These are phyloP conservation scores for Metallyticus violacea DNA, from an alignment of 2,888 invertebrate genomes.

Conservation along the genomic window DNA sequence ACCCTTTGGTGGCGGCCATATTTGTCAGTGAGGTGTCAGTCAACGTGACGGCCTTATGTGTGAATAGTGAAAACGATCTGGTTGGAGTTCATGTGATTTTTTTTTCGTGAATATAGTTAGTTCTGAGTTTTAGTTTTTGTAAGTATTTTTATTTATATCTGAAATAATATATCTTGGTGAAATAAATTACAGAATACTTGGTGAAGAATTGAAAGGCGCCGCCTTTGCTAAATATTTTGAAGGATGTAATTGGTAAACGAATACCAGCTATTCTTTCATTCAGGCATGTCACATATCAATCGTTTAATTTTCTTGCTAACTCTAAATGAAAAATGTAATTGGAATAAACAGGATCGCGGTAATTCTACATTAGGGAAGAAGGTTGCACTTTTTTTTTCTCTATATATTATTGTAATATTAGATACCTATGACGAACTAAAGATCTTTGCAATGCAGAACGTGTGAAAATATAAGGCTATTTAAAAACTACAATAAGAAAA, in stretches of 20 bases:
- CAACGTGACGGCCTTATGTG: slow-evolving; percentile 19
- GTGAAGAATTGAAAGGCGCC: background rate
- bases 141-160: background rate
- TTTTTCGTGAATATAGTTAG: background rate
- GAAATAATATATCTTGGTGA: background rate
- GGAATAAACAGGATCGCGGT: background rate
- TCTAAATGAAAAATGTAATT: background rate
- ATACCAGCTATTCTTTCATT: background rate
- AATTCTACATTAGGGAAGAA: background rate
- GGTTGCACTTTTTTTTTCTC: background rate
- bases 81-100: background rate
- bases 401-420: too few species aligned
- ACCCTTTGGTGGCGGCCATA: slow-evolving; percentile 44
- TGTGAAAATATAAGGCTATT: background rate
- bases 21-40: slow-evolving; percentile 49
- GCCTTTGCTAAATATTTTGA: background rate
- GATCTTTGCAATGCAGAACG: background rate
- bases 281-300: background rate
- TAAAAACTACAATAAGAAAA: background rate
- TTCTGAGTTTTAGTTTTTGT: slow-evolving; percentile 7
- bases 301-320: background rate
- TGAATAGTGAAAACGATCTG: background rate
- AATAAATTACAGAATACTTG: background rate
- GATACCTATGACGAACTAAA: too few species aligned
- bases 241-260: background rate